Percentiles rank a stretch among this genome's conserved stretches.
Evolutionary conservation across 2,113 vertebrate genomes (phyloP).

Genomic region (Microcebus jonahi): DNA sequence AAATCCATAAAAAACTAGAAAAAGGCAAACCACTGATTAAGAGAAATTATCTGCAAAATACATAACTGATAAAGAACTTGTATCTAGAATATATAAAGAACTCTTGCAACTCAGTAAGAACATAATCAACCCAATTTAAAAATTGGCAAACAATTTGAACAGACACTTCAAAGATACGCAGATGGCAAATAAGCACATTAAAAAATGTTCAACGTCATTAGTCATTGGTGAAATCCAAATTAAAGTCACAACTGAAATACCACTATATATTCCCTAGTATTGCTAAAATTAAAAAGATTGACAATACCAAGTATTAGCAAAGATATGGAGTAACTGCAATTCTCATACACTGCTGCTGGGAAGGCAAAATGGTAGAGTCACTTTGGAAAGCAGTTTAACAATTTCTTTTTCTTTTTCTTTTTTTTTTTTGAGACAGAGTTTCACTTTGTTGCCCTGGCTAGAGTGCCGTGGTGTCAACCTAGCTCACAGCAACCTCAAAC

Average conservation of each 20-base stretch:
- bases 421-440: no score
- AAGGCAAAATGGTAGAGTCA: background rate
- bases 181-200: background rate
- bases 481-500: no score
- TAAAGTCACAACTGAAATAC: background rate
- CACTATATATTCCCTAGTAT: background rate
- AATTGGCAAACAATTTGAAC: background rate
- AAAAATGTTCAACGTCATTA: background rate
- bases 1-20: background rate
- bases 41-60: constrained; percentile 16
- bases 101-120: background rate
- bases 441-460: no score
- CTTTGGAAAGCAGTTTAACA: background rate
- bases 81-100: background rate
- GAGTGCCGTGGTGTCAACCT: no score
- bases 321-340: background rate
- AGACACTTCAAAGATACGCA: background rate
- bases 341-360: background rate
- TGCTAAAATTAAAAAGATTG: constrained; percentile 31
- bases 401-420: background rate
- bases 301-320: background rate
- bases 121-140: background rate
- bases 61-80: background rate
- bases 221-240: background rate
- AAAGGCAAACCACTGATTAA: background rate